Evolutionary conservation across 2,888 invertebrate species (phyloP), one percentile per base, ranked within the genome.

Genomic region (Agrochola lychnidis): DNA sequence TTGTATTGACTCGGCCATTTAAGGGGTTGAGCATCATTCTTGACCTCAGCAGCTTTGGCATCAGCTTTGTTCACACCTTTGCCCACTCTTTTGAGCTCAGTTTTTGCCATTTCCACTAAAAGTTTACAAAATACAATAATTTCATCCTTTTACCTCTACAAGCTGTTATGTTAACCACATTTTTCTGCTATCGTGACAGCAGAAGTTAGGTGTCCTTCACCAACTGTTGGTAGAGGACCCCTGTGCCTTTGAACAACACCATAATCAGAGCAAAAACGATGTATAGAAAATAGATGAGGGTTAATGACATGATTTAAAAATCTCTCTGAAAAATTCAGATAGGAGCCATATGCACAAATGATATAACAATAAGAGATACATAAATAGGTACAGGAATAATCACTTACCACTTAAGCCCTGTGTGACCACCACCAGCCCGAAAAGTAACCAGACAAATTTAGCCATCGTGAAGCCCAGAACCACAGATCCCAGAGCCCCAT

Each of bases 1-100:
- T 85, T 78, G 70, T 91, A 95, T 64, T 88, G 87, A 0, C 74
- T 78, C 0, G 93, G 91, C 95, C 94, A 95, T 87, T 86, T 62
- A 4, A 94, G 64, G 2, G 10, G 30, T 30, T 2, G 30, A 2
- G 30, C 10, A 9, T 12, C n/a, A 4, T n/a, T 2, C 59, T 53
- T 36, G 1, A 22, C 59, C 3, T 62, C 22, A 62, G 19, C 61
- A 45, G 10, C 36, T n/a, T 79, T 72, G 22, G 22, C 25, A 7
- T 59, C 53, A 30, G n/a, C n/a, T 40, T 77, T 79, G 30, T 30
- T 42, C 9, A 56, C 56, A 40, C 9, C 48, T 63, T 56, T 73
- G n/a, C 19, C 30, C 6, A 12, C 59, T 36, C 9, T 51, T 14
- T 66, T 77, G 30, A 0, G 48, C 10, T 40, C 40, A 48, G 56